Evolutionary conservation across 2,797 vertebrate genomes (phyloP), one percentile per base, ranked within the genome.

Genomic region (Amblyopsis hoosieri): DNA sequence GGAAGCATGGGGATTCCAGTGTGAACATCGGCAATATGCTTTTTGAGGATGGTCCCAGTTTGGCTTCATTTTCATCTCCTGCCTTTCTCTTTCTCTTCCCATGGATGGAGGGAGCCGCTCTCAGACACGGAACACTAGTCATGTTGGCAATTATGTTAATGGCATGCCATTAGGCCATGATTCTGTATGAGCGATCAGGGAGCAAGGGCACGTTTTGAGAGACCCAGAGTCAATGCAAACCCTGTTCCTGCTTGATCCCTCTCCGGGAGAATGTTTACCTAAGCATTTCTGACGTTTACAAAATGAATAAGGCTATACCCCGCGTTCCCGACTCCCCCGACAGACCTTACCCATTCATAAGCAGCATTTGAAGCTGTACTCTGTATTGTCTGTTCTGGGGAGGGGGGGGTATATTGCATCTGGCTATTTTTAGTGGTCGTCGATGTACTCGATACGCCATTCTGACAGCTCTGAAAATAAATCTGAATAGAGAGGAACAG

Each of bases 91-190:
- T 85, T 75, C 75, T 78, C 66, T 60, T 92, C 84, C 84, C 59
- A 91, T 9, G 9, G 37, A 93, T 94, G 93, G 92, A 94, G 92
- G 93, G 93, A 96, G 94, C 91, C 92, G 91, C 94, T 94, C 92
- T 92, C 94, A 95, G 95, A 95, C 94, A 95, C 91, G 94, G 94
- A 96, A 96, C 95, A 94, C 94, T 95, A 94, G 94, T 95, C 94
- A 94, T 95, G 94, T 94, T 95, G 94, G 94, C 95, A 96, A 95
- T 98, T 97, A 96, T 94, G 95, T 95, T 98, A 98, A 98, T 97
- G 95, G 95, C 88, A 95, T 95, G 95, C 95, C 95, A 98, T 97
- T 97, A 97, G 95, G 94, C 94, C 94, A 94, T 95, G 94, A 96
- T 95, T 96, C 95, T 94, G 91, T 95, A 96, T 96, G 96, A 97